These are phyloP conservation scores for Ptilonorhynchus violaceus DNA, from an alignment of 2,113 vertebrate genomes.

Conservation along the genomic window DNA sequence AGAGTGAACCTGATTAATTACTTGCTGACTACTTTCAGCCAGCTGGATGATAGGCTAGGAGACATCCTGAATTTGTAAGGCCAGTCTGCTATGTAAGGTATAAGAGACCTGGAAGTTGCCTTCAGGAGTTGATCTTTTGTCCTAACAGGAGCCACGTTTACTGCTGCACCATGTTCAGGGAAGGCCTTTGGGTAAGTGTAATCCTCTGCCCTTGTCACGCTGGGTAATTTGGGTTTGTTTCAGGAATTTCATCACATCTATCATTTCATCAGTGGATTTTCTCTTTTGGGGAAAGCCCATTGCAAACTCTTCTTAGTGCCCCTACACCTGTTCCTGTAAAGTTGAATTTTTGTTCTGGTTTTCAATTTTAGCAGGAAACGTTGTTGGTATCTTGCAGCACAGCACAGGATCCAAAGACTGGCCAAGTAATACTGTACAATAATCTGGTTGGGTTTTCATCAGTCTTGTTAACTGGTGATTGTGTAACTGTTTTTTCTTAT, in stretches of 20 bases:
- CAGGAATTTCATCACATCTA: not conserved
- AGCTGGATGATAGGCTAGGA: rapidly evolving
- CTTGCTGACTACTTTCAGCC: not conserved
- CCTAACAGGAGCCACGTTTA: not conserved
- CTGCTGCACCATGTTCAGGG: not conserved
- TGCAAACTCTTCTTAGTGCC: not conserved
- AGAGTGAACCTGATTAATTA: not conserved
- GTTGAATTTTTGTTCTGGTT: not conserved
- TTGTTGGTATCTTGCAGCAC: not conserved
- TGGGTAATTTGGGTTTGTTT: not conserved
- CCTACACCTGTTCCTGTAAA: not conserved
- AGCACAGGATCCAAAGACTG: not conserved
- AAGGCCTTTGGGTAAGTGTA: not conserved
- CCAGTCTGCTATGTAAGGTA: not conserved
- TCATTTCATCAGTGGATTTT: not conserved
- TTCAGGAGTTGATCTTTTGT: not conserved
- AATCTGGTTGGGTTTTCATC: not conserved
- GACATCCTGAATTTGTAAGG: not conserved
- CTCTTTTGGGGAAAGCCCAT: not conserved
- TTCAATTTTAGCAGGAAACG: not conserved
- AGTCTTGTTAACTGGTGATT: not conserved
- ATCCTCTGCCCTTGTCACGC: not conserved
- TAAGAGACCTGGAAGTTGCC: not conserved
- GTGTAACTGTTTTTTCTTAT: not conserved
- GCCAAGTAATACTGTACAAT: not conserved